Evolutionary conservation across 2,888 invertebrate species (phyloP).

Genomic region (Phortica okadai): DNA sequence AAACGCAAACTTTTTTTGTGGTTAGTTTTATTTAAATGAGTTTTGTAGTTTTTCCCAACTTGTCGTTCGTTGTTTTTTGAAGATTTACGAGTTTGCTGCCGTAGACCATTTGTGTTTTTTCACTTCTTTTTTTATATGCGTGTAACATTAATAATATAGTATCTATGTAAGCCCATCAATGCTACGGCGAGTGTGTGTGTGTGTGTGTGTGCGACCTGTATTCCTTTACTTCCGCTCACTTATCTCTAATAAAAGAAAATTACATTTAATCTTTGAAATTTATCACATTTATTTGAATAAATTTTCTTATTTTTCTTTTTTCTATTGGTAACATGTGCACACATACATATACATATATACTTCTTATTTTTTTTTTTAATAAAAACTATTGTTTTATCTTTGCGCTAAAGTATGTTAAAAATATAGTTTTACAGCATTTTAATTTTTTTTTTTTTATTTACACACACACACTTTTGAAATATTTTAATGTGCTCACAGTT

Average conservation of each 20-base stretch:
- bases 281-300: conserved; percentile 63
- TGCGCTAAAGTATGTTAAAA: conserved; percentile 41
- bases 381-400: conserved; percentile 44
- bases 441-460: not conserved
- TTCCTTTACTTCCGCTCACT: conserved; percentile 17
- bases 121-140: not conserved
- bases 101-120: not conserved
- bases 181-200: too few species aligned
- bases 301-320: conserved; percentile 34
- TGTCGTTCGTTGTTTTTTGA: not conserved
- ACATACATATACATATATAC: not conserved
- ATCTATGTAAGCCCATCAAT: not conserved
- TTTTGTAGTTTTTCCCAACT: not conserved
- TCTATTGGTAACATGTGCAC: conserved; percentile 19
- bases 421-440: conserved; percentile 32
- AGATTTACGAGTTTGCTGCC: conserved; percentile 10
- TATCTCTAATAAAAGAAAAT: conserved; percentile 19
- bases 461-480: too few species aligned
- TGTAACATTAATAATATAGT: not conserved
- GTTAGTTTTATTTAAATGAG: conserved; percentile 7
- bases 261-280: conserved; percentile 47
- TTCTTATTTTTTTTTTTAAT: not conserved
- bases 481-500: too few species aligned
- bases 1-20: not conserved
- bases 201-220: conserved; percentile 7